A percentile compares a stretch with the other conserved stretches of the same genome.
These are phyloP conservation scores for Microcebus tavaratra DNA, from an alignment of 2,113 vertebrate species.

Conservation along the genomic window DNA sequence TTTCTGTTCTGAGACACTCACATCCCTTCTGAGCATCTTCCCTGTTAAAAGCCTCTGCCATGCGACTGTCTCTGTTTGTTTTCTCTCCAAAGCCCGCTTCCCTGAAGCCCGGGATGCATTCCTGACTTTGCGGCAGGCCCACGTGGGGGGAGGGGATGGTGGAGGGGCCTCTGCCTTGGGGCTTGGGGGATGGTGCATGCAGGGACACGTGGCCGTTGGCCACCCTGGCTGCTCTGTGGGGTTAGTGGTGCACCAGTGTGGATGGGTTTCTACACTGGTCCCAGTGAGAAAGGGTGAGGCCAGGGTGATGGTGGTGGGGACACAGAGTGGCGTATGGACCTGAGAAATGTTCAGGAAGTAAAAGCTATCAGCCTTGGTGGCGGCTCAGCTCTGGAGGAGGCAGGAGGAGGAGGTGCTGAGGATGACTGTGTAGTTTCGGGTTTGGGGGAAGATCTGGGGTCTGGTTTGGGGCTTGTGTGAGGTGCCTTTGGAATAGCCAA, in stretches of 20 bases:
- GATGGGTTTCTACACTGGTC: not conserved
- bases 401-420: not conserved
- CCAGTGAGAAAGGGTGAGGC: not conserved
- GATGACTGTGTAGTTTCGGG: not conserved
- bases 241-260: not conserved
- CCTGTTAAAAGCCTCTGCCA: not conserved
- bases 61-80: not conserved
- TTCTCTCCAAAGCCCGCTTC: not conserved
- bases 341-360: not conserved
- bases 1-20: not conserved
- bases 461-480: not conserved
- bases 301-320: not conserved
- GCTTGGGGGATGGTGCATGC: too few species aligned
- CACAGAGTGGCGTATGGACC: not conserved
- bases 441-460: not conserved
- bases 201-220: not conserved
- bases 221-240: not conserved
- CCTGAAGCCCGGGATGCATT: not conserved
- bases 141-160: not conserved
- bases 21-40: not conserved
- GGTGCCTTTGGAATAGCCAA: not conserved
- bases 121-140: not conserved
- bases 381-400: not conserved
- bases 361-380: fast-evolving
- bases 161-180: not conserved